Conservation (phyloP, 2,888 invertebrate species). For the Chrysolina oricalcia region DNA sequence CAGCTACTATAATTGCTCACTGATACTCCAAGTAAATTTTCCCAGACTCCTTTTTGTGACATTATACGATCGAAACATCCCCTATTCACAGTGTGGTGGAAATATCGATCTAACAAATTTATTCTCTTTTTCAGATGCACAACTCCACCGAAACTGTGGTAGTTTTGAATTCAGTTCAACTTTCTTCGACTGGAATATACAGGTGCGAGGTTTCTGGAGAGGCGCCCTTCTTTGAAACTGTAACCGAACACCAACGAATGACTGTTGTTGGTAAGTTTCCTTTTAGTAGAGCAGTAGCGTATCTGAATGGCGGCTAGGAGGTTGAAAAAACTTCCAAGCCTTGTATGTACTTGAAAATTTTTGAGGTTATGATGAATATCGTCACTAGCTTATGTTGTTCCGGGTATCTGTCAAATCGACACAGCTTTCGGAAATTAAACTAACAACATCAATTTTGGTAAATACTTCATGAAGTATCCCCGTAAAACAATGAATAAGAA, state of each 20-base stretch:
- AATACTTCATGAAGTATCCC: too few relatives aligned
- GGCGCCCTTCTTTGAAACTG: conserved; percentile 81
- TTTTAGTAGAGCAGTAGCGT: neutral
- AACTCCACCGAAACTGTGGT: conserved; percentile 81
- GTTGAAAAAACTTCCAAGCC: too few relatives aligned
- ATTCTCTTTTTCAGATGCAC: conserved; percentile 74
- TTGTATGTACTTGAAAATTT: too few relatives aligned
- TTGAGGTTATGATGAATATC: too few relatives aligned
- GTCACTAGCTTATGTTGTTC: too few relatives aligned
- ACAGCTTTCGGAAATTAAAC: too few relatives aligned
- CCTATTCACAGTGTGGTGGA: neutral
- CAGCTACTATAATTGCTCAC: neutral
- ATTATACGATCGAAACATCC: neutral
- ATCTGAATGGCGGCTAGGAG: too few relatives aligned
- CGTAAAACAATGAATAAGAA: too few relatives aligned
- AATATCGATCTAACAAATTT: conserved; percentile 13
- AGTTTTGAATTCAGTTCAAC: conserved; percentile 78
- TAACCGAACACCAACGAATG: conserved; percentile 80
- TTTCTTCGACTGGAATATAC: conserved; percentile 78
- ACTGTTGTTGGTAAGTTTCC: conserved; percentile 79
- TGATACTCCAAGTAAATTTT: neutral
- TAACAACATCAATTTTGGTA: too few relatives aligned
- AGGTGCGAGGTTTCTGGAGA: conserved; percentile 83
- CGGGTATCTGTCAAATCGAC: too few relatives aligned
- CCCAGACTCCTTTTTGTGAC: neutral